Evolutionary conservation across 2,888 invertebrate genomes (phyloP).

Genomic region (Aporophyla lueneburgensis): DNA sequence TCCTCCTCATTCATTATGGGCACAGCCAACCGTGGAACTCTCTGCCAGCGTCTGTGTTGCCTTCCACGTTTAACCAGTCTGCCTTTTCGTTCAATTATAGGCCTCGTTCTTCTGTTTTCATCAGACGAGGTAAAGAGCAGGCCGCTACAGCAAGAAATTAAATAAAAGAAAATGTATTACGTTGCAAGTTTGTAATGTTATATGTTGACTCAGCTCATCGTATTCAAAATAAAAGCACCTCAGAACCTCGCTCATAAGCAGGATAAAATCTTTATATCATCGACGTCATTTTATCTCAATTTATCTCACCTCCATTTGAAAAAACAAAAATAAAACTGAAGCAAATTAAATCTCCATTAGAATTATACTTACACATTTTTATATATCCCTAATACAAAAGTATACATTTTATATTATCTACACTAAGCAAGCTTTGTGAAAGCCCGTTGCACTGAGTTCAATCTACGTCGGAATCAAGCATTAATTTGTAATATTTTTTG

Average conservation of each 20-base stretch:
- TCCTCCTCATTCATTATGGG: too few relatives aligned
- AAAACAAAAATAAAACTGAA: not conserved
- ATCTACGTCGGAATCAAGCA: conserved; percentile 25
- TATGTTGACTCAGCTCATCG: not conserved
- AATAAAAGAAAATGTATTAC: too few relatives aligned
- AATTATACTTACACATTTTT: not conserved
- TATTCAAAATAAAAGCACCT: not conserved
- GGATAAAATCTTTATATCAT: not conserved
- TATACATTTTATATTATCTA: conserved; percentile 17
- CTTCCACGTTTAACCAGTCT: too few relatives aligned
- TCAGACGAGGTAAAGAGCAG: too few relatives aligned
- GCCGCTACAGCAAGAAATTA: too few relatives aligned
- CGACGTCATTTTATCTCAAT: not conserved
- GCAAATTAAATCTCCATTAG: too few relatives aligned
- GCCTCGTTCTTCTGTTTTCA: too few relatives aligned
- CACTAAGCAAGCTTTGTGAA: not conserved
- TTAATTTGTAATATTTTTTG: conserved; percentile 44
- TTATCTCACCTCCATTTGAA: not conserved
- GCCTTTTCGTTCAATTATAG: too few relatives aligned
- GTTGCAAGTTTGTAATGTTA: not conserved
- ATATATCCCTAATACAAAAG: not conserved
- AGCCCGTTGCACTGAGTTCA: conserved; percentile 18
- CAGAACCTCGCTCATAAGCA: not conserved
- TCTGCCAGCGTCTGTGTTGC: too few relatives aligned
- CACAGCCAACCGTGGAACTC: too few relatives aligned